A percentile compares a stretch with the other conserved stretches of the same genome.
Conservation (phyloP, 2,888 invertebrate genomes). For the Neoascia interrupta region DNA sequence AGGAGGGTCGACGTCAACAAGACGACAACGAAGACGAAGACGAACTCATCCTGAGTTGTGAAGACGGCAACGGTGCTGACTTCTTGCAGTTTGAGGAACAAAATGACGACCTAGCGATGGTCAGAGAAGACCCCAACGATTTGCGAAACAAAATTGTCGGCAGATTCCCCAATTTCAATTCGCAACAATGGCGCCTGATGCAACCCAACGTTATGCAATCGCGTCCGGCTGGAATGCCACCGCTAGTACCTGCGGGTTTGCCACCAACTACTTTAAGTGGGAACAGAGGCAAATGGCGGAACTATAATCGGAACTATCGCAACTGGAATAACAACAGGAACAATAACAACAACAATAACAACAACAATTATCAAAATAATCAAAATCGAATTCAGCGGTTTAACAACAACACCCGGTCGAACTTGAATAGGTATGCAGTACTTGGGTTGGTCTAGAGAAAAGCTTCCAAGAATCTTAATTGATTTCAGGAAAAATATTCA, state of each 20-base stretch:
- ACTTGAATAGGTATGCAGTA: conserved; percentile 41
- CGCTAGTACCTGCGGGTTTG: conserved; percentile 69
- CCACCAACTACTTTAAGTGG: conserved; percentile 11
- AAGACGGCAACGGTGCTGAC: conserved; percentile 28
- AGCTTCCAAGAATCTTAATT: background rate
- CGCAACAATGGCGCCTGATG: conserved; percentile 71
- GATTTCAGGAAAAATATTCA: conserved; percentile 70
- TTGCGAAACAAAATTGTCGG: conserved; percentile 45
- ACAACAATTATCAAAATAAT: conserved; percentile 24
- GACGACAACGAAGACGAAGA: conserved; percentile 28
- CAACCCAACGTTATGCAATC: conserved; percentile 70
- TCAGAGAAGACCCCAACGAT: conserved; percentile 4
- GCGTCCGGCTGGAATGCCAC: conserved; percentile 72
- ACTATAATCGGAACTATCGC: conserved; percentile 14
- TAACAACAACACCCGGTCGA: conserved; percentile 6
- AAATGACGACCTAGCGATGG: background rate
- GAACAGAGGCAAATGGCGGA: conserved; percentile 25
- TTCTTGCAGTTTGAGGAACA: conserved; percentile 33
- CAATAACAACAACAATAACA: conserved; percentile 34
- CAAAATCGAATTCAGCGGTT: conserved; percentile 54
- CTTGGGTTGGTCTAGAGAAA: background rate
- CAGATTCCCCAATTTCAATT: conserved; percentile 33
- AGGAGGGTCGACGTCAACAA: conserved; percentile 48
- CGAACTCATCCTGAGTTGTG: conserved; percentile 28
- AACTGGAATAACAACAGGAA: conserved; percentile 37